phyloP scores from a whole-genome alignment of 2,888 invertebrate genomes.

The Elysia crispata region DNA sequence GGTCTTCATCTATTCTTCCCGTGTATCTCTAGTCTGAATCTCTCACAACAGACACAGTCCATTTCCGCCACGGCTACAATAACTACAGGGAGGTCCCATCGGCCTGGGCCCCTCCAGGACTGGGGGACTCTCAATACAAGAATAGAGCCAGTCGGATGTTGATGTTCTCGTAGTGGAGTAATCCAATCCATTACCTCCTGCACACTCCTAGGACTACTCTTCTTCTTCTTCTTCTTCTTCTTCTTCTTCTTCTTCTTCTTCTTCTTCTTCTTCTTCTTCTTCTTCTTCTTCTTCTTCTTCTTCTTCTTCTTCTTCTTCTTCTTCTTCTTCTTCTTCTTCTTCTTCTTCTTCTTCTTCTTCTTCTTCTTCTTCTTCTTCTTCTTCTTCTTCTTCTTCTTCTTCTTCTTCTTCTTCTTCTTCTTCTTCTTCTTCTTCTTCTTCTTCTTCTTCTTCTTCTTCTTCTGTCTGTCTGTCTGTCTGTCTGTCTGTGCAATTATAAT shows the following conservation, averaged over 20 bases:
- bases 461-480: no score
- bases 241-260: neutral
- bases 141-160: neutral
- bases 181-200: neutral
- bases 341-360: no score
- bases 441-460: slow-evolving; percentile 16
- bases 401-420: slow-evolving; percentile 7
- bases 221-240: neutral
- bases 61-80: no score
- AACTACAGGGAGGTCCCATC: neutral
- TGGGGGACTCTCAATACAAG: no score
- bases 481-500: no score
- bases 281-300: slow-evolving; percentile 21
- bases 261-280: neutral
- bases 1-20: neutral
- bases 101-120: neutral
- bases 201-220: neutral
- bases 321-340: slow-evolving; percentile 11
- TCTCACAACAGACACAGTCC: no score
- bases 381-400: slow-evolving; percentile 18
- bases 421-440: slow-evolving; percentile 22
- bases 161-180: neutral
- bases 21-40: neutral
- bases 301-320: slow-evolving; percentile 22
- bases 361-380: neutral